Base-by-base conservation (phyloP, 2,888 invertebrate genomes). In the Lepidonotus clava region DNA sequence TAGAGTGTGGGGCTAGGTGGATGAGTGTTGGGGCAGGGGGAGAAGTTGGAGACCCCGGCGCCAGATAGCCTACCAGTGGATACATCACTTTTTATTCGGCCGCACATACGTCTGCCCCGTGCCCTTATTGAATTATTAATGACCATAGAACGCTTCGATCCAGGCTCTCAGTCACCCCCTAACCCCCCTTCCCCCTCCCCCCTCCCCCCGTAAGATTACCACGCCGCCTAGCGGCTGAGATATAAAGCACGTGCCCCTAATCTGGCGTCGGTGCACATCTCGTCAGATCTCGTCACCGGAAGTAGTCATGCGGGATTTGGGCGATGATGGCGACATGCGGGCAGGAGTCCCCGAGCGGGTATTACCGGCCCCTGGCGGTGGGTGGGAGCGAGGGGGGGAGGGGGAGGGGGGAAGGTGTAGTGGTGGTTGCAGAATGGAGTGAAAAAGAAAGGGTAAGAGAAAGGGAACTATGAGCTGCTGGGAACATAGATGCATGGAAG, bases 241-340 rank as follows among this genome's bases (percentile, higher is more conserved):
- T 71, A 71, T 71, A 71, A 71, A 71, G 36, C 71, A 71, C 71
- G 71, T 38, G 18, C 36, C 18, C 71, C 71, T 71, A 71, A 71
- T 71, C 71, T 71, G 71, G 71, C 71, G 71, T 71, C 71, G 36
- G 34, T 24, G 71, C 71, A 71, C 71, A 71, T 71, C 71, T 71
- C 71, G 71, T 71, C 71, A 32, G 71, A 71, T 71, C 71, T 71
- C 71, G 71, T 71, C 71, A 71, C n/a, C 71, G 71, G 71, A 71
- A 71, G 71, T 71, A 71, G 71, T 71, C 71, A 71, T 71, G 38
- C 71, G 71, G 71, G 71, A 71, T 71, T 71, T 71, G 71, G 71
- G 71, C 71, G 71, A 71, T 71, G 71, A 71, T 71, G 71, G 71
- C 71, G 71, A 71, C 71, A 71, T 71, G 71, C 71, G 38, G 71